Base-by-base conservation (phyloP, 2,797 vertebrate species). In the Hirundo rustica region DNA sequence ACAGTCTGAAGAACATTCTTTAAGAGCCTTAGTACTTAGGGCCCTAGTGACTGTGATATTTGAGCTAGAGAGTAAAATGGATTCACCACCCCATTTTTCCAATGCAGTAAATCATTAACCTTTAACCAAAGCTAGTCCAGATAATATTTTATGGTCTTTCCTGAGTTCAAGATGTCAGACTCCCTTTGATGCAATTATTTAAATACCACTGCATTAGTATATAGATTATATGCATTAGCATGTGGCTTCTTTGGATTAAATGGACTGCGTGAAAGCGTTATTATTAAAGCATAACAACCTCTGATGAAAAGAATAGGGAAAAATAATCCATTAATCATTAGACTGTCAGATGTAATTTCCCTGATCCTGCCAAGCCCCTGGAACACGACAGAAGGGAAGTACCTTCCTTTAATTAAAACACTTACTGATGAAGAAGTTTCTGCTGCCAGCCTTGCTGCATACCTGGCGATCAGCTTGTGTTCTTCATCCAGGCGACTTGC, bases 401-500 rank as follows among this genome's bases (percentile, higher is more conserved):
- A 67, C 62, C 86, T 93, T 72, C 73, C 74, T 64, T 92, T 85
- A 88, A 87, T 96, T 85, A 87, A 87, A 96, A 86, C 95, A 98
- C 99, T 99, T 98, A 99, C 99, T 97, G 97, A 97, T 84, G 98
- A 97, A 47, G 98, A 97, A 92, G 98, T 98, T 97, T 99, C 99
- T 93, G 99, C 99, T 95, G 99, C 99, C 97, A 99, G 98, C 96
- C 99, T 98, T 87, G 99, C 99, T 90, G 99, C 99, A 10, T 99
- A 99, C 97, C 99, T 99, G 96, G 99, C 99, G 78, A 99, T 99
- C 97, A 99, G 98, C 95, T 98, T 98, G 97, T 99, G 99, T 55
- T 99, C 99, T 97, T 99, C 99, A 95, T 99, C 99, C 95, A 99
- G 98, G 95, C 99, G 98, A 96, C 98, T 99, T 73, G 98, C 98